A percentile compares a stretch with the other conserved stretches of the same genome.
Conservation (phyloP, 2,888 invertebrate genomes). For the Rotaria sp. region DNA sequence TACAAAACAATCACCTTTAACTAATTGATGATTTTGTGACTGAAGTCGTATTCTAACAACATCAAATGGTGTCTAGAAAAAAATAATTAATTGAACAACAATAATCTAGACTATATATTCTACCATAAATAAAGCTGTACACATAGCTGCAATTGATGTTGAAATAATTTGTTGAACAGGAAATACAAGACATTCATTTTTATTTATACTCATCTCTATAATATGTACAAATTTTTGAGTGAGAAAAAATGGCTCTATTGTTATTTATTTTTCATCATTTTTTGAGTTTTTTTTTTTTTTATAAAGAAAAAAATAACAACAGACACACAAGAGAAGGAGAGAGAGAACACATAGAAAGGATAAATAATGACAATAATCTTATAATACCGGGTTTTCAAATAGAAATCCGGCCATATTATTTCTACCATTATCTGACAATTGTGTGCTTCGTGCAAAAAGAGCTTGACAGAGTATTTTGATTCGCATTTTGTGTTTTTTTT, state of each 20-base stretch:
- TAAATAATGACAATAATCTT: not conserved
- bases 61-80: constrained; percentile 89
- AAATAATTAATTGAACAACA: constrained; percentile 34
- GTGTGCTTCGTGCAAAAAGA: not conserved
- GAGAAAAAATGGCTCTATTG: not conserved
- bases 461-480: no score
- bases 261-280: not conserved
- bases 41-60: constrained; percentile 97
- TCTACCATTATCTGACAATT: not conserved
- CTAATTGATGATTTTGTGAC: constrained; percentile 77
- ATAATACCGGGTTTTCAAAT: not conserved
- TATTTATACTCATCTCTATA: not conserved
- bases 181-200: not conserved
- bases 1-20: constrained; percentile 61
- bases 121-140: constrained; percentile 11
- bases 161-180: not conserved
- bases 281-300: no score
- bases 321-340: not conserved
- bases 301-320: not conserved
- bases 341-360: not conserved
- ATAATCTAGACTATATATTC: not conserved
- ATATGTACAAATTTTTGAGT: not conserved
- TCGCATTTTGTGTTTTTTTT: no score
- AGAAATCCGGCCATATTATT: not conserved
- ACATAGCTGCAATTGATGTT: not conserved